Conservation (phyloP, 2,113 vertebrate genomes). For the Zosterops japonicus region DNA sequence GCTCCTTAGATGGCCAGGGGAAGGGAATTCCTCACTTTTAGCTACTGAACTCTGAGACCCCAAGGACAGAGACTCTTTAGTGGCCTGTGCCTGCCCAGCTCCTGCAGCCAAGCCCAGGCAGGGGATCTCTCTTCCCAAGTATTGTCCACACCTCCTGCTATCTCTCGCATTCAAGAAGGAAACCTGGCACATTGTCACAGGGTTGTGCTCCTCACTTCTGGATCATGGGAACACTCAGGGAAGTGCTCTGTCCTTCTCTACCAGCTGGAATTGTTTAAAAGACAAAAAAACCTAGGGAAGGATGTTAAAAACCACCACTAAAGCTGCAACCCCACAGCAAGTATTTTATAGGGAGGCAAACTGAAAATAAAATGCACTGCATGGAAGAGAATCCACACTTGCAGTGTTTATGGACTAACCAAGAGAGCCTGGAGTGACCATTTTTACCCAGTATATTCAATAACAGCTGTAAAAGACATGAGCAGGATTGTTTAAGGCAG, state of each 20-base stretch:
- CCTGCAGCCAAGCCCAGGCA: neutral
- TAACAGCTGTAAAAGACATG: neutral
- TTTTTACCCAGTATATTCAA: neutral
- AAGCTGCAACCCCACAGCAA: neutral
- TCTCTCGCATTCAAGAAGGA: neutral
- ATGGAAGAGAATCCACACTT: neutral
- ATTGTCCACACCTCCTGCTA: constrained; percentile 44
- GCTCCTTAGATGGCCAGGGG: neutral
- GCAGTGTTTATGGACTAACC: neutral
- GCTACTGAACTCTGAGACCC: neutral
- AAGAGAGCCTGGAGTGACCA: neutral
- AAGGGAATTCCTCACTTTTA: neutral
- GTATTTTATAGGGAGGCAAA: neutral
- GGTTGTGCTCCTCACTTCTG: constrained; percentile 15
- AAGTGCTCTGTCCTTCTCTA: neutral
- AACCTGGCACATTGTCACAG: neutral
- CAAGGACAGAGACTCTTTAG: neutral
- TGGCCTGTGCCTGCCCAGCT: neutral
- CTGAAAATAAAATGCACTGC: neutral
- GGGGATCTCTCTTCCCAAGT: neutral
- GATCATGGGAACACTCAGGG: constrained; percentile 35
- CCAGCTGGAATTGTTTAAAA: constrained; percentile 53
- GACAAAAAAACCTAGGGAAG: neutral
- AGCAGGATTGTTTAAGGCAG: neutral
- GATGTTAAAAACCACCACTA: neutral